These are phyloP conservation scores for Chelonoidis abingdonii DNA, from an alignment of 2,113 vertebrate species.

Conservation along the genomic window DNA sequence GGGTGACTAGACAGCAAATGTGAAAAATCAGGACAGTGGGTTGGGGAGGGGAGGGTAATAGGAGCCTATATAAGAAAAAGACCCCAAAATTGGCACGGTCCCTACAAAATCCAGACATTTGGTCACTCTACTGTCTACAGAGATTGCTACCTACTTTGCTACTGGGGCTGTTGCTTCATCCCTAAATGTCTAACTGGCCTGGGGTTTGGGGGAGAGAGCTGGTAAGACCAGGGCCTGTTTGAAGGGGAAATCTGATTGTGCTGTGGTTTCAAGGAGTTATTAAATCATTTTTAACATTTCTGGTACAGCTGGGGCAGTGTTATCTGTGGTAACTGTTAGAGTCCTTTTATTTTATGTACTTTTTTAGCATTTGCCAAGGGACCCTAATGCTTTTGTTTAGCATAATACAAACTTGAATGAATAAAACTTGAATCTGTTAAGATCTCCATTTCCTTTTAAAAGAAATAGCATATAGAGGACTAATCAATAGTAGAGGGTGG, in stretches of 20 bases:
- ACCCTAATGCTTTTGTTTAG: background rate
- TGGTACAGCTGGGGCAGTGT: background rate
- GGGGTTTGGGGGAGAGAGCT: background rate
- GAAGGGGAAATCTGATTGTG: background rate
- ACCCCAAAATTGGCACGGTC: too few relatives aligned
- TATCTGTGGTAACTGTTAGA: background rate
- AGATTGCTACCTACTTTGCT: background rate
- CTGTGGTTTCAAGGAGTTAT: background rate
- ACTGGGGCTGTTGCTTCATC: background rate
- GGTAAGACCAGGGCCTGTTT: background rate
- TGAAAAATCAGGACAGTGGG: too few relatives aligned
- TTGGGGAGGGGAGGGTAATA: too few relatives aligned
- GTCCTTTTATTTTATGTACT: background rate
- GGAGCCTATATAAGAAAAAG: too few relatives aligned
- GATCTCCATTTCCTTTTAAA: background rate
- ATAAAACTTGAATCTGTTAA: background rate
- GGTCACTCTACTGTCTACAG: background rate
- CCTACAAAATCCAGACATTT: too few relatives aligned
- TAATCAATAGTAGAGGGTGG: background rate
- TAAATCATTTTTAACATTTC: background rate
- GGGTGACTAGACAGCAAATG: too few relatives aligned
- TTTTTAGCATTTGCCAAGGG: background rate
- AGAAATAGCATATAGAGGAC: background rate
- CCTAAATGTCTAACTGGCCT: background rate
- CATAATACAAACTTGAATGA: background rate